These are phyloP conservation scores for Noctua pronuba DNA, from an alignment of 2,888 invertebrate genomes.

Conservation along the genomic window DNA sequence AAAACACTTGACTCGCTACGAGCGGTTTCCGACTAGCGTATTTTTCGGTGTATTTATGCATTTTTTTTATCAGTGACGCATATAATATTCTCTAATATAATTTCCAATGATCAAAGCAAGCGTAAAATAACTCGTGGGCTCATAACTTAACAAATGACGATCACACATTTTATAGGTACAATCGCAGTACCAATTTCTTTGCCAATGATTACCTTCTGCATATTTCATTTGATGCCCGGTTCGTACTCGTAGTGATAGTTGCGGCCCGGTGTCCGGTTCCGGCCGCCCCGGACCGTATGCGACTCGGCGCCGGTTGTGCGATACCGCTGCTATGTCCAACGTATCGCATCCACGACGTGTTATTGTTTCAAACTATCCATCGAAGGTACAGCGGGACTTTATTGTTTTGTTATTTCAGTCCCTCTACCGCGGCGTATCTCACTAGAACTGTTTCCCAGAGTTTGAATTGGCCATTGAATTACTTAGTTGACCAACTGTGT, in stretches of 20 bases:
- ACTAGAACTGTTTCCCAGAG: neutral
- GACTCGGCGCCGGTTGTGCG: slow-evolving; percentile 6
- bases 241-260: neutral
- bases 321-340: neutral
- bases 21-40: too few species aligned
- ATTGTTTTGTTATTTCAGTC: slow-evolving; percentile 11
- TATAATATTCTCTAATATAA: neutral
- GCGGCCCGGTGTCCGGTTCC: slow-evolving; percentile 2
- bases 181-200: neutral
- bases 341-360: neutral
- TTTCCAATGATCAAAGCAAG: neutral
- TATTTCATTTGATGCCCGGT: neutral
- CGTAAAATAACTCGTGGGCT: neutral
- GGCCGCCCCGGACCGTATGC: neutral
- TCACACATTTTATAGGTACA: neutral
- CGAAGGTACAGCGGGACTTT: neutral
- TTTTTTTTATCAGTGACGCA: too few species aligned
- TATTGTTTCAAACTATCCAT: slow-evolving; percentile 16
- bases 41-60: too few species aligned
- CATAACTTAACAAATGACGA: neutral
- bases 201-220: neutral
- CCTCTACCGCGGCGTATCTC: neutral
- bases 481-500: neutral
- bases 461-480: neutral
- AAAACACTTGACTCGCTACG: neutral